Percentiles rank a stretch among this genome's conserved stretches.
Evolutionary conservation across 1,140 invertebrate species (phyloP).

Genomic region (Ladona fulva): DNA sequence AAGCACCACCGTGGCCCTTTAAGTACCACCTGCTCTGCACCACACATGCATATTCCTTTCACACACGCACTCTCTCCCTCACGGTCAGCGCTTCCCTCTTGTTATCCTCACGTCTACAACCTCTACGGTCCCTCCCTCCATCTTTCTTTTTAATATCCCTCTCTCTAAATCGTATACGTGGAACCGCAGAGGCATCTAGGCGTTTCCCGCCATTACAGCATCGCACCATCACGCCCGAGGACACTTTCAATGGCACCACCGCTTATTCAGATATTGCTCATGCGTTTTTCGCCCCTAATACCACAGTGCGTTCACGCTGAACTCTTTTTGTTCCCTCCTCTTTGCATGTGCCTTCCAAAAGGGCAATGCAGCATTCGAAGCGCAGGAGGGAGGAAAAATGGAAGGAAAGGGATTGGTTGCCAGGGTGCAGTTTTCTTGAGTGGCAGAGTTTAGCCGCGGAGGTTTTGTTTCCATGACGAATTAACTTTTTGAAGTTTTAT

Average conservation of each 20-base stretch:
- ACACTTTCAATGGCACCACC: background rate
- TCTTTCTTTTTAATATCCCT: background rate
- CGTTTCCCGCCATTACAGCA: background rate
- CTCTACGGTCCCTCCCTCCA: background rate
- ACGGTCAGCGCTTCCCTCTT: background rate
- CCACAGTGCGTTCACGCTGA: too few species aligned
- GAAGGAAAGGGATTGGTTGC: too few species aligned
- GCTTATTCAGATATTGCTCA: background rate
- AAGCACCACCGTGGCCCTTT: background rate
- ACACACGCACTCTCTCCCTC: background rate
- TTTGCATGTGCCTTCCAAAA: too few species aligned
- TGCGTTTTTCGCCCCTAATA: too few species aligned
- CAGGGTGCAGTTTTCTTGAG: too few species aligned
- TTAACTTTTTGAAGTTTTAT: too few species aligned
- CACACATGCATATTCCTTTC: background rate
- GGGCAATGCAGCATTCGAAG: too few species aligned
- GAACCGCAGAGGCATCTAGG: background rate
- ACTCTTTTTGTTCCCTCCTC: too few species aligned
- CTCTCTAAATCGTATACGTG: background rate
- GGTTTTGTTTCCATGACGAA: too few species aligned
- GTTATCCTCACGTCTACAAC: background rate
- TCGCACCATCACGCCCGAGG: background rate
- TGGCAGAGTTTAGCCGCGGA: too few species aligned
- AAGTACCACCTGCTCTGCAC: background rate
- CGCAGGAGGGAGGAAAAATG: too few species aligned